phyloP scores from a whole-genome alignment of 2,888 invertebrate species.

The Diadromus collaris region DNA sequence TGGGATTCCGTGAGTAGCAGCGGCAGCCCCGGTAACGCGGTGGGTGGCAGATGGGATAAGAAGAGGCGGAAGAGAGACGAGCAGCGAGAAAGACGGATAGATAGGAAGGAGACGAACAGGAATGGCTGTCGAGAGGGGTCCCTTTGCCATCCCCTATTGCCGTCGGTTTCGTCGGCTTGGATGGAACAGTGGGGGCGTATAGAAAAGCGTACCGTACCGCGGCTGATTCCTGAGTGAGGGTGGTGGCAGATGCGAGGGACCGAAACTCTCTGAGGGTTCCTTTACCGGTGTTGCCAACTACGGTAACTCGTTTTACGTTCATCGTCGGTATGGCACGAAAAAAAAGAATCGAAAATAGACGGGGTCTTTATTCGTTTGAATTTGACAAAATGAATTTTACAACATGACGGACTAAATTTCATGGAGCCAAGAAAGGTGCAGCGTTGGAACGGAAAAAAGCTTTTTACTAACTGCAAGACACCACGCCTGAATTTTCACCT shows the following conservation, averaged over 20 bases:
- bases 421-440: neutral
- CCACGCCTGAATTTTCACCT: neutral
- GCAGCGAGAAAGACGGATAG: constrained; percentile 33
- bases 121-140: constrained; percentile 41
- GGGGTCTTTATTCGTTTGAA: neutral
- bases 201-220: constrained; percentile 34
- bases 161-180: constrained; percentile 42
- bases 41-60: constrained; percentile 73
- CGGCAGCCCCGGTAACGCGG: constrained; percentile 60
- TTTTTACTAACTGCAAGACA: neutral
- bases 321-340: neutral
- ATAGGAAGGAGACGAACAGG: constrained; percentile 26
- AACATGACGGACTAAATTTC: neutral
- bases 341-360: constrained; percentile 1
- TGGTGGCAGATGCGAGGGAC: constrained; percentile 40
- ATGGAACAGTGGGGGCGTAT: constrained; percentile 22
- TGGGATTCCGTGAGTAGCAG: constrained; percentile 61
- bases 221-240: constrained; percentile 34
- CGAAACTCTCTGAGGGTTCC: constrained; percentile 42
- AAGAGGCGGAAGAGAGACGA: constrained; percentile 23
- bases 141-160: constrained; percentile 32
- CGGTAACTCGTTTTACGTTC: constrained; percentile 22
- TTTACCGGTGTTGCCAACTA: constrained; percentile 40
- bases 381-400: neutral
- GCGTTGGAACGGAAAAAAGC: neutral